These are phyloP conservation scores for Cygnus olor DNA, from an alignment of 2,797 vertebrate genomes.

Conservation along the genomic window DNA sequence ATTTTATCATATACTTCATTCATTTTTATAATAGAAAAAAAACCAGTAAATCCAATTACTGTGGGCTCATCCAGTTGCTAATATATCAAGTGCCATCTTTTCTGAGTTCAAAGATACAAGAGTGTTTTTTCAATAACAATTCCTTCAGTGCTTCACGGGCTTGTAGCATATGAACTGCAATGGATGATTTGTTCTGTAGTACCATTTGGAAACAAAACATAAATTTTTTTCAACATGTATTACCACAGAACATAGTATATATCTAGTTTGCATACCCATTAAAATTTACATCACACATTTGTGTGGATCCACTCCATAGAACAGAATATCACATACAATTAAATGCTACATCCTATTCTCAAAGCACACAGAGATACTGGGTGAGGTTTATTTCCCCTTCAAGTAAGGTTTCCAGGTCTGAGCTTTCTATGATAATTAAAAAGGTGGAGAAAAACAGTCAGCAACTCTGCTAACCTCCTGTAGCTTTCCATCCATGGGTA, in stretches of 20 bases:
- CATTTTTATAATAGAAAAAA: not conserved
- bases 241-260: not conserved
- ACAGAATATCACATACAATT: not conserved
- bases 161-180: not conserved
- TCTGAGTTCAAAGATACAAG: not conserved
- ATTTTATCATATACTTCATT: not conserved
- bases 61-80: not conserved
- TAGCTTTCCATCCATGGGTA: not conserved
- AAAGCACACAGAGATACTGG: not conserved
- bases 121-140: not conserved
- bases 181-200: not conserved
- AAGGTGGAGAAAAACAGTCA: not conserved
- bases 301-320: not conserved
- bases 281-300: not conserved
- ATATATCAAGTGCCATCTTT: constrained; percentile 3
- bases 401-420: not conserved
- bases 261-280: not conserved
- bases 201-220: not conserved
- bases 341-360: not conserved
- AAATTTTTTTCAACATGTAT: not conserved
- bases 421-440: not conserved
- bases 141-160: not conserved
- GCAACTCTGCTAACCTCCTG: not conserved
- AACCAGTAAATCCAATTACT: not conserved
- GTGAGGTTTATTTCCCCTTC: not conserved